phyloP scores from a whole-genome alignment of 2,113 vertebrate genomes.

The Cromileptes altivelis region DNA sequence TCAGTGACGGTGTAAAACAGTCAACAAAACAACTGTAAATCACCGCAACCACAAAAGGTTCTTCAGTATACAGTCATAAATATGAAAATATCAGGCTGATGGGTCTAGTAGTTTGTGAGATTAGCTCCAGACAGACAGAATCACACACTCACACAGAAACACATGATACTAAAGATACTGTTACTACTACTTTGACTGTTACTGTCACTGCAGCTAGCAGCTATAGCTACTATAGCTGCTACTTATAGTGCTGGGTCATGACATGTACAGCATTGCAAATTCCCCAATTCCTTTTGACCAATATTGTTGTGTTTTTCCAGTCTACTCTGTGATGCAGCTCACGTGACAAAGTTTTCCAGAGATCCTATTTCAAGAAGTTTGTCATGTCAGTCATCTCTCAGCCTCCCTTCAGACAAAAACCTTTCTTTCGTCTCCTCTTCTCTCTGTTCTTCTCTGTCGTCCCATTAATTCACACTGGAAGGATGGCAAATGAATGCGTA shows the following conservation, averaged over 20 bases:
- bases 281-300: not conserved
- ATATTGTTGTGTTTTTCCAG: not conserved
- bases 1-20: too few species aligned
- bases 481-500: constrained; percentile 23
- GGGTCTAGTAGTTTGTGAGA: too few species aligned
- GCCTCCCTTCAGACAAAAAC: constrained; percentile 5
- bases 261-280: not conserved
- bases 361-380: constrained; percentile 12
- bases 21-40: too few species aligned
- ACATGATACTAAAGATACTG: too few species aligned
- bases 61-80: too few species aligned
- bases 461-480: constrained; percentile 43
- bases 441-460: constrained; percentile 17
- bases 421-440: not conserved
- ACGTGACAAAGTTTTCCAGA: not conserved
- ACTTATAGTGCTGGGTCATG: not conserved
- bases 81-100: too few species aligned
- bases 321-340: not conserved
- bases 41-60: too few species aligned
- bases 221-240: not conserved
- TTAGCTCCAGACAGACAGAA: too few species aligned
- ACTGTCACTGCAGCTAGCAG: not conserved
- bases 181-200: not conserved
- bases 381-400: constrained; percentile 1
- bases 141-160: too few species aligned